A percentile compares a stretch with the other conserved stretches of the same genome.
These are phyloP conservation scores for Lutjanus argentimaculatus DNA, from an alignment of 2,797 vertebrate species.

Conservation along the genomic window DNA sequence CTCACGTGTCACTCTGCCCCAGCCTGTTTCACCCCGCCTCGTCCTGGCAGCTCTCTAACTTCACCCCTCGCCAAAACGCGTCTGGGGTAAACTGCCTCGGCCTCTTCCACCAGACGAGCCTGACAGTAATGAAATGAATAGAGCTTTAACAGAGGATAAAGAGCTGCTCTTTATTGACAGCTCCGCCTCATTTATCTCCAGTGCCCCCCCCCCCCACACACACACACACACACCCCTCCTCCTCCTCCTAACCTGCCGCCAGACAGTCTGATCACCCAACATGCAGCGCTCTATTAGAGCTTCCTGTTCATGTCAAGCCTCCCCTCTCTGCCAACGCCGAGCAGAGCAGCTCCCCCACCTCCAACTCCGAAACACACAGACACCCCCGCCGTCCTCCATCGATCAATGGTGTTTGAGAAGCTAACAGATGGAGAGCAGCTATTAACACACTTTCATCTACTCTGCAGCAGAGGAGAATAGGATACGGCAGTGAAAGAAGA, in stretches of 20 bases:
- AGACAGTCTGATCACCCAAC: conserved; percentile 49
- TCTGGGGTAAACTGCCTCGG: conserved; percentile 46
- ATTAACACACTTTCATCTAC: conserved; percentile 62
- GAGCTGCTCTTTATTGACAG: conserved; percentile 62
- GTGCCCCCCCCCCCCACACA: neutral
- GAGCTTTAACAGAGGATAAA: conserved; percentile 67
- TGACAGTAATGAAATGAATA: conserved; percentile 71
- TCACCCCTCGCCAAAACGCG: conserved; percentile 33
- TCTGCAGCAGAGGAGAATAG: conserved; percentile 40
- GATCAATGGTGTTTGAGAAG: conserved; percentile 65
- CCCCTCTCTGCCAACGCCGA: conserved; percentile 39
- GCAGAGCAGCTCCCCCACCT: neutral
- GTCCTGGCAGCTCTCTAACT: conserved; percentile 37
- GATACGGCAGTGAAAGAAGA: conserved; percentile 34
- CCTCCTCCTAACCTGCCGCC: conserved; percentile 19
- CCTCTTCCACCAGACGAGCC: conserved; percentile 52
- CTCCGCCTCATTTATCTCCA: conserved; percentile 51
- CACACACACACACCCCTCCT: neutral
- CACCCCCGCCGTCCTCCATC: conserved; percentile 37
- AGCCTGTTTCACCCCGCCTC: neutral
- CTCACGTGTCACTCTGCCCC: conserved; percentile 24
- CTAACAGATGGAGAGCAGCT: conserved; percentile 61
- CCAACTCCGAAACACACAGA: conserved; percentile 25
- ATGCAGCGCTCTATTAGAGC: conserved; percentile 40
- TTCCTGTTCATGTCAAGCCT: conserved; percentile 54